phyloP scores from a whole-genome alignment of 2,888 invertebrate genomes.

The Meganola albula region DNA sequence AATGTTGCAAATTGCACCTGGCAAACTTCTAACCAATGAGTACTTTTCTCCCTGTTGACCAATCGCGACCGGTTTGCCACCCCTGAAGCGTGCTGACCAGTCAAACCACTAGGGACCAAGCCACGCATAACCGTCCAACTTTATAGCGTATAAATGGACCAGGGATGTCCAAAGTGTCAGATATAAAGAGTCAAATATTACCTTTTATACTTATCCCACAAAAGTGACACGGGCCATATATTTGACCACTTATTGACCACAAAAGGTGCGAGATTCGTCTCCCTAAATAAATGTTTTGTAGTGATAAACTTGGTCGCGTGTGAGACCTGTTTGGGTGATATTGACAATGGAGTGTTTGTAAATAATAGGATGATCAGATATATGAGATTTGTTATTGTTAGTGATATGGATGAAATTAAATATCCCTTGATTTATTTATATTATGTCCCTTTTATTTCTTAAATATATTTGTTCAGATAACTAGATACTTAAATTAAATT shows the following conservation, averaged over 20 bases:
- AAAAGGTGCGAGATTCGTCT: constrained; percentile 60
- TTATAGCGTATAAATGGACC: constrained; percentile 64
- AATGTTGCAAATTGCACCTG: constrained; percentile 48
- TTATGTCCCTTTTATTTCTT: no score
- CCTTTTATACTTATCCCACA: constrained; percentile 52
- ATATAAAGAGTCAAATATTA: constrained; percentile 59
- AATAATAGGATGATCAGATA: constrained; percentile 46
- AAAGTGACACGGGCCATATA: constrained; percentile 63
- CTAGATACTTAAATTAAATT: no score
- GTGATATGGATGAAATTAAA: constrained; percentile 31
- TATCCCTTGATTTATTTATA: constrained; percentile 30
- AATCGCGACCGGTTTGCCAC: constrained; percentile 66
- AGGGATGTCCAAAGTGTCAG: constrained; percentile 60
- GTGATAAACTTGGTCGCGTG: constrained; percentile 52
- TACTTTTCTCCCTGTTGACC: constrained; percentile 49
- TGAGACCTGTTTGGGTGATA: constrained; percentile 51
- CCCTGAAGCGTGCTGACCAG: constrained; percentile 53
- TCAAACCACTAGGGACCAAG: constrained; percentile 34
- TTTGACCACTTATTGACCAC: constrained; percentile 66
- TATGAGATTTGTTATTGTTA: constrained; percentile 39
- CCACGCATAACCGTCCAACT: constrained; percentile 37
- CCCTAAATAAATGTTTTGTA: constrained; percentile 52
- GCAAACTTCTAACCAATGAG: constrained; percentile 47
- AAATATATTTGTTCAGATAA: no score
- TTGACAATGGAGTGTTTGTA: constrained; percentile 38